Evolutionary conservation across 2,797 vertebrate species (phyloP), one percentile per base, ranked within the genome.

Genomic region (Myripristis jacobus): DNA sequence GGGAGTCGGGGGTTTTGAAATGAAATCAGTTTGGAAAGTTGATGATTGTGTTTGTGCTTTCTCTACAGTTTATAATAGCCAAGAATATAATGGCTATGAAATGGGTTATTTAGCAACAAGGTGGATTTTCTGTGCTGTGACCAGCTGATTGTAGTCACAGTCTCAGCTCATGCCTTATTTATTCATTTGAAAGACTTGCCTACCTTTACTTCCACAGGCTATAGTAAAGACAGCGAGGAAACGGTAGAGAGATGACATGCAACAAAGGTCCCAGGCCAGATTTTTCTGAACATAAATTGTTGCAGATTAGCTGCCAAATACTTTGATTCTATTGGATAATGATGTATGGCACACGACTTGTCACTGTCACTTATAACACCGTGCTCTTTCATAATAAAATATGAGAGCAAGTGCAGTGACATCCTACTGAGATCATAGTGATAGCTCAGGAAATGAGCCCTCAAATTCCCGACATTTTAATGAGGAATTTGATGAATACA

Each of bases 1-100:
- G 9, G 58, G 38, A 65, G 34, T 50, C n/a, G n/a, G n/a, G n/a
- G n/a, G n/a, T n/a, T n/a, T 27, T 71, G 25, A 80, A 66, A 47
- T 52, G 16, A 43, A 73, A 63, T 48, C n/a, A 3, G 1, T 54
- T 67, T 57, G 52, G 8, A 75, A 48, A 58, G 18, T 4, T 51
- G 31, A 60, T 59, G 3, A 54, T 66, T 59, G 67, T 47, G 1
- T 31, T 69, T 63, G 3, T 53, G 6, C 18, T 56, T 64, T 38
- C 38, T 62, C 31, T 16, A 3, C 6, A 24, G 48, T 50, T 2
- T 3, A 0, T 4, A 22, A 21, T 13, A 15, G 22, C 4, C 48
- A 51, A 18, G 44, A 19, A 47, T n/a, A n/a, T n/a, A n/a, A n/a
- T n/a, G n/a, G n/a, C 44, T 47, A 19, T 19, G 11, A 41, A 41